phyloP scores from a whole-genome alignment of 2,888 invertebrate genomes.

The Melanostoma mellinum region DNA sequence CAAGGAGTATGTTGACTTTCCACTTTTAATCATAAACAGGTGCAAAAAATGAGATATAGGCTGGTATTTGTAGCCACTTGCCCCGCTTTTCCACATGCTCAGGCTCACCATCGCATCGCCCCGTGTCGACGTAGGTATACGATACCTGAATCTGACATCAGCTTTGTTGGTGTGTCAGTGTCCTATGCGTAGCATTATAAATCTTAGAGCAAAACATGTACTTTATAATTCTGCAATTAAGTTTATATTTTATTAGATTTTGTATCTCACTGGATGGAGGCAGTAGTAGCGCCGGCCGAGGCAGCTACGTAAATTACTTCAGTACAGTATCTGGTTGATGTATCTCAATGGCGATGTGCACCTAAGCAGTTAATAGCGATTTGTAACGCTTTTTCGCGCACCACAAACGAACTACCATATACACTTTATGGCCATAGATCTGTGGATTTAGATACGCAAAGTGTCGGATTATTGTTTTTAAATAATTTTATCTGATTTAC shows the following conservation, averaged over 20 bases:
- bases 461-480: constrained; percentile 64
- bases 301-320: constrained; percentile 8
- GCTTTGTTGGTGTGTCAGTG: constrained; percentile 7
- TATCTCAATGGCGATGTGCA: constrained; percentile 60
- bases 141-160: not conserved
- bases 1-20: constrained; percentile 37
- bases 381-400: constrained; percentile 70
- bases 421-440: constrained; percentile 37
- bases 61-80: not conserved
- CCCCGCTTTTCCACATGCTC: not conserved
- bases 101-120: no score
- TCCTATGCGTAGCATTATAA: constrained; percentile 43
- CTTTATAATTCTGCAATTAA: constrained; percentile 64
- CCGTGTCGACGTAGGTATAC: no score
- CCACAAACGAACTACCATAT: constrained; percentile 18
- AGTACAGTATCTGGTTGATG: constrained; percentile 30
- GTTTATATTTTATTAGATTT: constrained; percentile 59
- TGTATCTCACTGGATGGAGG: constrained; percentile 40
- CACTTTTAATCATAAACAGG: constrained; percentile 55
- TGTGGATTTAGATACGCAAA: constrained; percentile 58
- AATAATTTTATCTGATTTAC: constrained; percentile 68
- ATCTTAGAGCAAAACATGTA: constrained; percentile 53
- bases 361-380: constrained; percentile 70
- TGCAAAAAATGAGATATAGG: constrained; percentile 47
- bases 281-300: not conserved